phyloP scores from a whole-genome alignment of 2,113 vertebrate species.

The Parotia lawesii region DNA sequence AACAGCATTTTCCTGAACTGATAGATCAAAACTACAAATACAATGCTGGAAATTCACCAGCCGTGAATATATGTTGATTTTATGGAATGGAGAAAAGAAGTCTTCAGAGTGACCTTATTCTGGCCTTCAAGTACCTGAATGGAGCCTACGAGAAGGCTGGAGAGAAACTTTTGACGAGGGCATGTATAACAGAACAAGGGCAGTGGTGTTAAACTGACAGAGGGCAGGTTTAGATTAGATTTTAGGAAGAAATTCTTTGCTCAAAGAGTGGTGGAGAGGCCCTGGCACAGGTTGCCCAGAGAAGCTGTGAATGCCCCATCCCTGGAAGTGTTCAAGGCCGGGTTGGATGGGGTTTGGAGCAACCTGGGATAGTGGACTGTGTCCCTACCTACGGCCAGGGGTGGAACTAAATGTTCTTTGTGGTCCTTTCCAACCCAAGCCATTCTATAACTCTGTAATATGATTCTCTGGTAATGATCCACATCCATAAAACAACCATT shows the following conservation, averaged over 20 bases:
- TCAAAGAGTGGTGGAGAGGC: not conserved
- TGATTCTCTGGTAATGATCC: not conserved
- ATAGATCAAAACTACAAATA: not conserved
- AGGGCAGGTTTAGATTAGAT: not conserved
- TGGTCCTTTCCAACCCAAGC: not conserved
- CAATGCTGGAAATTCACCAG: not conserved
- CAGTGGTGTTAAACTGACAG: not conserved
- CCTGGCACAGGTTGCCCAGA: not conserved
- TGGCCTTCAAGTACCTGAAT: not conserved
- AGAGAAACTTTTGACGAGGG: not conserved
- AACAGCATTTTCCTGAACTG: not conserved
- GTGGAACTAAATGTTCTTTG: not conserved
- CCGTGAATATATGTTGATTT: not conserved
- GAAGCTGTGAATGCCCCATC: not conserved
- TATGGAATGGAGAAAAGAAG: not conserved
- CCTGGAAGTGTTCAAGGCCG: not conserved
- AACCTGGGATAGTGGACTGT: rapidly evolving
- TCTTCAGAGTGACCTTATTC: not conserved
- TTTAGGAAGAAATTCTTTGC: not conserved
- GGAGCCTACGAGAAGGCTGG: not conserved
- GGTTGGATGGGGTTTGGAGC: not conserved
- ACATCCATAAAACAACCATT: not conserved
- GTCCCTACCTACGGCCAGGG: rapidly evolving
- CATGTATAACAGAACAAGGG: not conserved
- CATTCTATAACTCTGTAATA: not conserved